Evolutionary conservation across 2,113 vertebrate genomes (phyloP).

Genomic region (Falcunculus frontatus): DNA sequence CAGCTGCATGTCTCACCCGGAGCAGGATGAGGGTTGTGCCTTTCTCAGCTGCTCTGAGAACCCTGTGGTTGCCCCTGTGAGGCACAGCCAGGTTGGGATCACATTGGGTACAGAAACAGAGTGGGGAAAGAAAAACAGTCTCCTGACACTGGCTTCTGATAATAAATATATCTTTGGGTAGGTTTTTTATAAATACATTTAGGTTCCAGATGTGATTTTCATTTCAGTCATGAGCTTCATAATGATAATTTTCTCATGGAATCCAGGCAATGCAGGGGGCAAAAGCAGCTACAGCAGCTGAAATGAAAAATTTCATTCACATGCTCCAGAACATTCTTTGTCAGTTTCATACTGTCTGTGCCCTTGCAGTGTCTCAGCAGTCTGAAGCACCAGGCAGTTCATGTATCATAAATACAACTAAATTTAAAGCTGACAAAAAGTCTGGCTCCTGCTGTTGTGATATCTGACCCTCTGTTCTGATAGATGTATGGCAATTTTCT

Average conservation of each 20-base stretch:
- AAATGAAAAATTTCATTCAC: not conserved
- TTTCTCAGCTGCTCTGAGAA: not conserved
- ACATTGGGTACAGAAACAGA: fast-evolving
- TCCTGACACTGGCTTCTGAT: not conserved
- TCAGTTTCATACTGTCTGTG: not conserved
- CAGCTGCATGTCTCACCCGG: fast-evolving
- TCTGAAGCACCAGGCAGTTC: not conserved
- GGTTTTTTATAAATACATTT: not conserved
- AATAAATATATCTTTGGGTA: not conserved
- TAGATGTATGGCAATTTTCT: not conserved
- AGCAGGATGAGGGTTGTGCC: fast-evolving
- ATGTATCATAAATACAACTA: fast-evolving
- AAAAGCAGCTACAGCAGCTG: not conserved
- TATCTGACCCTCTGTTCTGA: not conserved
- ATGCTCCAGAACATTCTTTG: too few relatives aligned
- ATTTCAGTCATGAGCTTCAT: fast-evolving
- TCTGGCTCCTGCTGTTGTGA: fast-evolving
- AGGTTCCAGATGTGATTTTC: not conserved
- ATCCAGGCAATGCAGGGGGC: not conserved
- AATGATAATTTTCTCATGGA: not conserved
- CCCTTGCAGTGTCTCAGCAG: not conserved
- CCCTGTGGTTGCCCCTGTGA: fast-evolving
- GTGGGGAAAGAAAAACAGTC: not conserved
- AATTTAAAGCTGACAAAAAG: not conserved
- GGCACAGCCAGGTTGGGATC: not conserved